Evolutionary conservation across 2,888 invertebrate species (phyloP), one percentile per base, ranked within the genome.

Genomic region (Choreutis nemorana): DNA sequence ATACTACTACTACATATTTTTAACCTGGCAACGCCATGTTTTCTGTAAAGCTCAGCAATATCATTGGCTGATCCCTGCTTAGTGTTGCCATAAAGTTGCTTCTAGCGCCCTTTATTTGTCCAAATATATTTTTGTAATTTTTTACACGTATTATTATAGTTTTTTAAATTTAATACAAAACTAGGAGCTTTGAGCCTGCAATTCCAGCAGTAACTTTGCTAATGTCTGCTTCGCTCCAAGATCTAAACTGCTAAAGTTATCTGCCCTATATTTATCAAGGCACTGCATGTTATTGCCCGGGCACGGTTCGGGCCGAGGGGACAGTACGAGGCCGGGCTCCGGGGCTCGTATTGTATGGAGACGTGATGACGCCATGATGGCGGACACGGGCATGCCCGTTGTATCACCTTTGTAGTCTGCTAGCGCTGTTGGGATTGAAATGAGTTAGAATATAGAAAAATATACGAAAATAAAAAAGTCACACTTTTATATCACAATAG

Each of bases 311-410:
- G 41, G 39, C 29, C 33, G 48, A 33, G 50, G 50, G 36, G 32
- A 29, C 41, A 55, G 46, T 36, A 59, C 45, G 10, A 94, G 67
- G 40, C 87, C 86, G 26, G 93, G 92, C 56, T 94, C 95, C 4
- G 90, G 87, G 14, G 89, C 91, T 30, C 91, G 82, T 55, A 93
- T 81, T 24, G 87, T 81, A 61, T 91, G 91, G 30, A 90, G 58
- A 32, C 85, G 73, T 14, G 68, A 5, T 5, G 7, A 8, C 52
- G 40, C 83, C 78, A 37, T 42, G 28, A n/a, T n/a, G n/a, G n/a
- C n/a, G n/a, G n/a, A n/a, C n/a, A n/a, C n/a, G n/a, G n/a, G n/a
- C n/a, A n/a, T n/a, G n/a, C n/a, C n/a, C n/a, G n/a, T n/a, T n/a
- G n/a, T n/a, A n/a, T n/a, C n/a, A n/a, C n/a, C n/a, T n/a, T n/a